Evolutionary conservation across 2,797 vertebrate genomes (phyloP).

Genomic region (Gymnoscopelus microlampas): DNA sequence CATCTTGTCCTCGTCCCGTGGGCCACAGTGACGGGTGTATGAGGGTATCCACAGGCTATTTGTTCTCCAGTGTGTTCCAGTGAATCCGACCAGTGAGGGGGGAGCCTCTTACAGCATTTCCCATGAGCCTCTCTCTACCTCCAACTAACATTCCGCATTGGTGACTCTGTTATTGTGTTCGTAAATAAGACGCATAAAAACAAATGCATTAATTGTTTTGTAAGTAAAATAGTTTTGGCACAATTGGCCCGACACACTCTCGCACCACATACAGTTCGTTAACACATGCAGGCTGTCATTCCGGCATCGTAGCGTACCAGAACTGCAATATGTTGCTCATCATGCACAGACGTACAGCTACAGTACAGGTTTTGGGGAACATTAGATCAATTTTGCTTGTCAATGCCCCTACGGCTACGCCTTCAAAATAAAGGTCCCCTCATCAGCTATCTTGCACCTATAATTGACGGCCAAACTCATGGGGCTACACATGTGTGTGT

Average conservation of each 20-base stretch:
- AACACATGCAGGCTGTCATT: conserved; percentile 49
- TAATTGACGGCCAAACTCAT: too few relatives aligned
- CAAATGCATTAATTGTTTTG: conserved; percentile 32
- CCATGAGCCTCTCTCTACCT: conserved; percentile 20
- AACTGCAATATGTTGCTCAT: conserved; percentile 43
- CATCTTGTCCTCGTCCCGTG: conserved; percentile 1
- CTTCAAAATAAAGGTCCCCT: conserved; percentile 11
- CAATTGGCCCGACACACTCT: conserved; percentile 42
- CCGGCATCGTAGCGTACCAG: conserved; percentile 45
- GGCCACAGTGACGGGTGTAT: conserved; percentile 3
- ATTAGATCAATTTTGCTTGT: conserved; percentile 36
- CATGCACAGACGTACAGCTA: conserved; percentile 46
- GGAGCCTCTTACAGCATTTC: conserved; percentile 24
- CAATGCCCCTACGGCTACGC: not conserved
- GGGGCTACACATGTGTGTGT: too few relatives aligned
- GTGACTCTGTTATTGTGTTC: conserved; percentile 25
- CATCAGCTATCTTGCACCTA: conserved; percentile 12
- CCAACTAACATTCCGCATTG: conserved; percentile 18
- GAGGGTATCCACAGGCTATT: conserved; percentile 20
- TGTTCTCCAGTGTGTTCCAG: conserved; percentile 60
- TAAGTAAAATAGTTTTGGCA: conserved; percentile 42
- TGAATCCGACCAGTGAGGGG: conserved; percentile 38
- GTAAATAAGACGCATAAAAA: conserved; percentile 53
- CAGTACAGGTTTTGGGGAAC: not conserved
- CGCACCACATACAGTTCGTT: conserved; percentile 40